Evolutionary conservation across 2,888 invertebrate genomes (phyloP), one percentile per base, ranked within the genome.

Genomic region (Dasypogon diadema): DNA sequence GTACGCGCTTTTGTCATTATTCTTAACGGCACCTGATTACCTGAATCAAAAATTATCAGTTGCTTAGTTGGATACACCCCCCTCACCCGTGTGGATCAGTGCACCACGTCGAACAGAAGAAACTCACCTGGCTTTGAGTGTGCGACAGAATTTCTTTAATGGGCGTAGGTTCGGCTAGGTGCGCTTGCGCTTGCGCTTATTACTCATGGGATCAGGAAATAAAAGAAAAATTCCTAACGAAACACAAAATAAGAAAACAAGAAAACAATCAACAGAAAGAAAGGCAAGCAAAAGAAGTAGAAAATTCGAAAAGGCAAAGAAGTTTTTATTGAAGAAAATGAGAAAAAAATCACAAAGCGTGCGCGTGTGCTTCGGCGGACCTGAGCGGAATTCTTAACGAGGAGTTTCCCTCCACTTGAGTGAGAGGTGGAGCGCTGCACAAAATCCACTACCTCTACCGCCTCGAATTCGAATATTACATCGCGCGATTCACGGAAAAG

Each of bases 1-100:
- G 30, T 30, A 30, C 48, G 48, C 48, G 12, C 48, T 48, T 37
- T 48, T 48, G 48, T 16, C 48, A 48, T 48, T 48, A 48, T 48
- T 48, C 48, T 16, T 16, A 16, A 12, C 48, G 16, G 48, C 48
- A 48, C 48, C 48, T 48, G 48, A 48, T 48, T 48, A 48, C 48
- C 12, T 48, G 12, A 48, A 48, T 12, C 48, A 48, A 12, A 48
- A 48, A 14, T n/a, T 8, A 8, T 30, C 30, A 8, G 8, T 30
- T 30, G 30, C 30, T 30, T n/a, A n/a, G 30, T 30, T 30, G 30
- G 4, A 3, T 30, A 8, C 30, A 8, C 8, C 3, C 30, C 30
- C 8, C 8, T 30, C 30, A 3, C 30, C 30, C 30, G 30, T 8
- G 30, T 5, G 30, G 30, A 5, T 30, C 30, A 30, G 4, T 30